Conservation (phyloP, 2,797 vertebrate species). For the Liparis tanakae region DNA sequence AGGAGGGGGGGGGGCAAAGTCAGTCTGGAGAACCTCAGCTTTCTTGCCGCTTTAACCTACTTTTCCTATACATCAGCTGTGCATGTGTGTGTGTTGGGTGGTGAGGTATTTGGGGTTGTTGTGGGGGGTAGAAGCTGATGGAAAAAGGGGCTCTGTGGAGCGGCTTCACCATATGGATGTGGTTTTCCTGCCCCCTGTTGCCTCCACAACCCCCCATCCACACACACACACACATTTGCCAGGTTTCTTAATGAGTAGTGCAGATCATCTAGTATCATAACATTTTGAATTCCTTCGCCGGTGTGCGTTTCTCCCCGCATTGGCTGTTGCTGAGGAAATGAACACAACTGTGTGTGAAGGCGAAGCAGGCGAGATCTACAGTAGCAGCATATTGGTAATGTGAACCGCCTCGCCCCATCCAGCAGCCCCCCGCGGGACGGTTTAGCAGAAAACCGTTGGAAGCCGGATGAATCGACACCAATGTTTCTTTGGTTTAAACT, state of each 20-base stretch:
- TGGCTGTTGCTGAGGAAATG: conserved; percentile 53
- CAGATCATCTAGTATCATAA: conserved; percentile 65
- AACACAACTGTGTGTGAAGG: conserved; percentile 43
- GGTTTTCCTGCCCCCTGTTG: conserved; percentile 71
- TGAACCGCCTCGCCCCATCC: conserved; percentile 43
- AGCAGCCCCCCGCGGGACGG: conserved; percentile 47
- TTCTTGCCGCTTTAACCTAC: conserved; percentile 62
- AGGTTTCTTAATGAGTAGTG: conserved; percentile 69
- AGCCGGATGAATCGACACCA: conserved; percentile 40
- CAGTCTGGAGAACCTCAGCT: conserved; percentile 67
- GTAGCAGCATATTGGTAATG: conserved; percentile 63
- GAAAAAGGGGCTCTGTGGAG: conserved; percentile 74
- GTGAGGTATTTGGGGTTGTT: conserved; percentile 66
- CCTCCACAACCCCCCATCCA: conserved; percentile 31
- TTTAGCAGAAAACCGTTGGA: conserved; percentile 47
- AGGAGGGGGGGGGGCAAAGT: conserved; percentile 26
- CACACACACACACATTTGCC: conserved; percentile 58
- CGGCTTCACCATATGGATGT: conserved; percentile 78
- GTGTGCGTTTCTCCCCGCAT: conserved; percentile 47
- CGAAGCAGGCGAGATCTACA: conserved; percentile 61
- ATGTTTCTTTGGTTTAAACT: conserved; percentile 46
- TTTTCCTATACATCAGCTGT: conserved; percentile 66
- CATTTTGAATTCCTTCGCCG: conserved; percentile 57
- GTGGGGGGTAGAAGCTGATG: conserved; percentile 63
- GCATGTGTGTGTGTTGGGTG: conserved; percentile 34